A percentile compares a stretch with the other conserved stretches of the same genome.
Conservation (phyloP, 92 coral and sea anemone species). For the Scolanthus callimorphus region DNA sequence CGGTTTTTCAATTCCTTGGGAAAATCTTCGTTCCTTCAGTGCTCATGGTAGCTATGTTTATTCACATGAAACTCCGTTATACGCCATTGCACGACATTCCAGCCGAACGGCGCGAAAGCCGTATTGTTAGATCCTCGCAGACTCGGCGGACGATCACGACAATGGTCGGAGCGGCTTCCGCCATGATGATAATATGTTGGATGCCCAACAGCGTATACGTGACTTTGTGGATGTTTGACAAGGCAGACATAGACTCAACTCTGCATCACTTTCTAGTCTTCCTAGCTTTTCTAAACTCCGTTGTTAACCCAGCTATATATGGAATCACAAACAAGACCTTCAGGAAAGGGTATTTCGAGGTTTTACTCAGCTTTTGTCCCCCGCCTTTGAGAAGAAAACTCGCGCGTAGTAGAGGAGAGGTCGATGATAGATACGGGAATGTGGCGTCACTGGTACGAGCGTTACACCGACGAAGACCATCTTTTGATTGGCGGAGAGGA, state of each 20-base stretch:
- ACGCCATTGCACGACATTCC: constrained; percentile 5
- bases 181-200: constrained; percentile 45
- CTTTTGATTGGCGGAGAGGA: constrained; percentile 29
- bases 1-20: constrained; percentile 37
- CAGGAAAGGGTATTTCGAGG: constrained; percentile 55
- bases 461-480: constrained; percentile 14
- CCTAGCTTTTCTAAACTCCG: constrained; percentile 44
- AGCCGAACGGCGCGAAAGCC: constrained; percentile 6
- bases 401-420: constrained; percentile 15
- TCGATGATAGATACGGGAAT: constrained; percentile 21
- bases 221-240: constrained; percentile 22
- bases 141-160: constrained; percentile 47
- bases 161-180: constrained; percentile 46
- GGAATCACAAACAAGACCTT: constrained; percentile 59
- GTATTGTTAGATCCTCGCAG: not conserved
- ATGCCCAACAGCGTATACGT: constrained; percentile 45
- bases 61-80: constrained; percentile 30
- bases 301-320: constrained; percentile 61
- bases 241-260: constrained; percentile 27
- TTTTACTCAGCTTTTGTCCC: constrained; percentile 34
- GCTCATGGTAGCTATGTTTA: constrained; percentile 37
- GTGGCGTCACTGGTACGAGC: constrained; percentile 26
- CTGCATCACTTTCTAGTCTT: constrained; percentile 39
- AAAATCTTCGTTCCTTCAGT: constrained; percentile 34
- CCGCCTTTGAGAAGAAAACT: constrained; percentile 2